Evolutionary conservation across 2,888 invertebrate species (phyloP).

Genomic region (Lathronympha strigana): DNA sequence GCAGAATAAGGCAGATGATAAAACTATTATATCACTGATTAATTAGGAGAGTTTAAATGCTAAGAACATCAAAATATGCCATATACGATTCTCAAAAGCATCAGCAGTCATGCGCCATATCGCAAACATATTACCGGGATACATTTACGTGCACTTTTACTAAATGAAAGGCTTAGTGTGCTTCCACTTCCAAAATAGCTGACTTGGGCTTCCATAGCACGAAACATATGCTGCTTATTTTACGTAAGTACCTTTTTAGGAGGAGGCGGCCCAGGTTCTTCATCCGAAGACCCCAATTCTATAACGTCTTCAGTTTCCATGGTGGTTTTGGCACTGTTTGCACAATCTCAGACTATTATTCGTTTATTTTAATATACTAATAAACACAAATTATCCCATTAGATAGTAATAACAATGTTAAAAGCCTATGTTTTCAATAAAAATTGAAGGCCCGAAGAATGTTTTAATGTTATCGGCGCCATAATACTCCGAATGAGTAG

Average conservation of each 20-base stretch:
- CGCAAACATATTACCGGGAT: not conserved
- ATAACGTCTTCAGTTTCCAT: slow-evolving; percentile 77
- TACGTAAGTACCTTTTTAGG: slow-evolving; percentile 65
- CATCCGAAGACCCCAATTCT: slow-evolving; percentile 78
- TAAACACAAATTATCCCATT: not conserved
- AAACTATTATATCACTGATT: not conserved
- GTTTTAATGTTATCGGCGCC: slow-evolving; percentile 23
- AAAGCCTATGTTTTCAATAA: not conserved
- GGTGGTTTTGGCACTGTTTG: slow-evolving; percentile 32
- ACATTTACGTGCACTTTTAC: not conserved
- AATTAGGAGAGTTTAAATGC: not conserved
- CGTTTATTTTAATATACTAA: not conserved
- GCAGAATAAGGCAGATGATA: no score
- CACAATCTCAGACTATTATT: not conserved
- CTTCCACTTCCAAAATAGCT: no score
- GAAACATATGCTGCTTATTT: not conserved
- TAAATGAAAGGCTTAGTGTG: not conserved
- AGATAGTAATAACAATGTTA: slow-evolving; percentile 6
- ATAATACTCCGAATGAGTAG: slow-evolving; percentile 5
- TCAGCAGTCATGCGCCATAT: not conserved
- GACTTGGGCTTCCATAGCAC: not conserved
- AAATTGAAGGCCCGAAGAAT: slow-evolving; percentile 1
- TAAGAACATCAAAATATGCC: no score
- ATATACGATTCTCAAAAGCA: not conserved
- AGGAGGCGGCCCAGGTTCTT: slow-evolving; percentile 67